Percentiles rank a stretch among this genome's conserved stretches.
Conservation (phyloP, 2,888 invertebrate species). For the Allolobophora icterica region DNA sequence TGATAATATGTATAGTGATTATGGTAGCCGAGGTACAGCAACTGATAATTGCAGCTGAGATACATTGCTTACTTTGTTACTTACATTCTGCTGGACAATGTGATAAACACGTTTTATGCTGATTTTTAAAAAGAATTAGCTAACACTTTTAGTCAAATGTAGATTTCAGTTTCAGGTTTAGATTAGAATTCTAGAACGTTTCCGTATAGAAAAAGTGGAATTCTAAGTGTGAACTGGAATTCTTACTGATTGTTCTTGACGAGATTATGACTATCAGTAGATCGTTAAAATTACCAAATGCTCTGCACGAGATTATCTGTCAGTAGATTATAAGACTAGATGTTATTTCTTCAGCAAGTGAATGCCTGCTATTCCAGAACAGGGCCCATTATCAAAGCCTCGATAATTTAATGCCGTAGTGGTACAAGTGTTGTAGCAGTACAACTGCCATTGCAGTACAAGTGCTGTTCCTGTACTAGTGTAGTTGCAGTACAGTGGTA, state of each 20-base stretch:
- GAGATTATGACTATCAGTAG: not conserved
- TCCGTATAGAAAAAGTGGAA: not conserved
- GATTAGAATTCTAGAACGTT: not conserved
- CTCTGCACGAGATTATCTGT: not conserved
- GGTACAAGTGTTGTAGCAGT: no score
- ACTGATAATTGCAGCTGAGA: not conserved
- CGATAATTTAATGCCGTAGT: not conserved
- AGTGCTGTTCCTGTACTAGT: not conserved
- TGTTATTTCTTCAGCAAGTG: not conserved
- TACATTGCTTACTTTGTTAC: constrained; percentile 7
- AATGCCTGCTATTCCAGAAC: not conserved
- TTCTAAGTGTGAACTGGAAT: not conserved
- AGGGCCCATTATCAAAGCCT: not conserved
- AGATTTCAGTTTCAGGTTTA: not conserved
- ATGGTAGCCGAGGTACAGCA: not conserved
- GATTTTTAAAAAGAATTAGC: not conserved
- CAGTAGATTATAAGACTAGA: not conserved
- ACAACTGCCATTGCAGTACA: not conserved
- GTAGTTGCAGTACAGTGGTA: not conserved
- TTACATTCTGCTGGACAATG: constrained; percentile 17
- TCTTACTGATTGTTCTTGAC: not conserved
- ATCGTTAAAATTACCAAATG: not conserved
- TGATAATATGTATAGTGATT: not conserved
- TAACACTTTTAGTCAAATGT: not conserved
- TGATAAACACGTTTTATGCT: not conserved